A percentile compares a stretch with the other conserved stretches of the same genome.
Evolutionary conservation across 2,113 vertebrate genomes (phyloP).

Genomic region (Sorex araneus): DNA sequence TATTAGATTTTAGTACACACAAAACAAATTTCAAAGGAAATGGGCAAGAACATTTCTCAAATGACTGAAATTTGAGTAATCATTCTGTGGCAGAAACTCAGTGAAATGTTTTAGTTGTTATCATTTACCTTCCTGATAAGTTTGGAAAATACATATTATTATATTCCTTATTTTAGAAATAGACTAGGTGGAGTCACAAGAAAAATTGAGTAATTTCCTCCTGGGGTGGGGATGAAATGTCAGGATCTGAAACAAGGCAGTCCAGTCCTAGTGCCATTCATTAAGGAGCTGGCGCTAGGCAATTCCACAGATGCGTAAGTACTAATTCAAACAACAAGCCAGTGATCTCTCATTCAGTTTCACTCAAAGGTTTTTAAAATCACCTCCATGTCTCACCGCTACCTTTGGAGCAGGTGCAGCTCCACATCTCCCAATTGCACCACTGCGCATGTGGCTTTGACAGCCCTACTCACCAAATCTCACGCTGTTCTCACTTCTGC

Average conservation of each 20-base stretch:
- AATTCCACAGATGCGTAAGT: not conserved
- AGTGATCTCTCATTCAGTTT: not conserved
- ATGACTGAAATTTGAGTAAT: not conserved
- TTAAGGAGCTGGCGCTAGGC: too few relatives aligned
- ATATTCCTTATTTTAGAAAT: not conserved
- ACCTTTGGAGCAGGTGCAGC: too few relatives aligned
- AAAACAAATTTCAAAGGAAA: slow-evolving; percentile 7
- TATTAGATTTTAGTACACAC: not conserved
- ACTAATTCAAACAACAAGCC: not conserved
- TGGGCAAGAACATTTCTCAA: slow-evolving; percentile 1
- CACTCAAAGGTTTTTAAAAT: not conserved
- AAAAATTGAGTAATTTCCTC: not conserved
- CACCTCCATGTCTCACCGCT: too few relatives aligned
- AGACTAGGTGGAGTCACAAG: not conserved
- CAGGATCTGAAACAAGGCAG: not conserved
- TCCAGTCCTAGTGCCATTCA: too few relatives aligned
- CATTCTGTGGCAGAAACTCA: not conserved
- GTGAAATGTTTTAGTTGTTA: not conserved
- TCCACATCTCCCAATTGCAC: too few relatives aligned
- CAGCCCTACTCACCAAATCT: too few relatives aligned
- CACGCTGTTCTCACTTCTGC: too few relatives aligned
- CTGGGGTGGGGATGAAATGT: not conserved
- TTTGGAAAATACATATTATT: slow-evolving; percentile 15
- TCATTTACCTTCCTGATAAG: slow-evolving; percentile 1
- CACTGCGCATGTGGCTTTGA: too few relatives aligned